Evolutionary conservation across 2,113 vertebrate genomes (phyloP).

Genomic region (Phalacrocorax pelagicus): DNA sequence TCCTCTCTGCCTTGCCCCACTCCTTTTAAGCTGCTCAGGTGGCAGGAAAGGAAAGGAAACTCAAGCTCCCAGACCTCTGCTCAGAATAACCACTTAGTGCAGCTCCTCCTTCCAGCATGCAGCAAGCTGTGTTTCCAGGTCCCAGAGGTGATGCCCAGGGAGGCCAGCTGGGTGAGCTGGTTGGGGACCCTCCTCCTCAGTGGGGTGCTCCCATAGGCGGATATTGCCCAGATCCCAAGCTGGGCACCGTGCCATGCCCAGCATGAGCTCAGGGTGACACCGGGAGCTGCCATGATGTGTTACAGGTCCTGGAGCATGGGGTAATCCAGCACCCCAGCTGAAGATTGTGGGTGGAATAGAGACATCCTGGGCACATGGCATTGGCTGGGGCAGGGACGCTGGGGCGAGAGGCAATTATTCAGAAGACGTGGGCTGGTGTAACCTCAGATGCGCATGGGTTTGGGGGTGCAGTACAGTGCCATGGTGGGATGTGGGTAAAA

Average conservation of each 20-base stretch:
- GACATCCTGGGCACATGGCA: fast-evolving
- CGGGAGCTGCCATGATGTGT: fast-evolving
- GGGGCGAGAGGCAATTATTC: not conserved
- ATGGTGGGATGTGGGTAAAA: not conserved
- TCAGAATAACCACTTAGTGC: fast-evolving
- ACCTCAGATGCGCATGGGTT: fast-evolving
- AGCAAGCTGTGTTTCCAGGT: not conserved
- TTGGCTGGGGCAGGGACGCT: not conserved
- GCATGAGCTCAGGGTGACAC: not conserved
- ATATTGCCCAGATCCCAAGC: not conserved
- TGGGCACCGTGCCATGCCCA: not conserved
- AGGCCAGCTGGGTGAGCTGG: not conserved
- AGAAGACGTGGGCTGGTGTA: not conserved
- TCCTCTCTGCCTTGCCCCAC: not conserved
- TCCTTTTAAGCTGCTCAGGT: not conserved
- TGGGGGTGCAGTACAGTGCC: not conserved
- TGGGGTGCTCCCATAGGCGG: not conserved
- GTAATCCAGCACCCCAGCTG: not conserved
- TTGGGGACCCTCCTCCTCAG: not conserved
- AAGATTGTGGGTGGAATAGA: not conserved
- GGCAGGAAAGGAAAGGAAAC: not conserved
- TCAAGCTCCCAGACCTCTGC: not conserved
- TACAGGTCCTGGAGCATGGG: not conserved
- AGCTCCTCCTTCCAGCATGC: not conserved
- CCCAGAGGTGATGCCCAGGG: not conserved